Conservation (phyloP, 2,797 vertebrate species). For the Myripristis murdjan region DNA sequence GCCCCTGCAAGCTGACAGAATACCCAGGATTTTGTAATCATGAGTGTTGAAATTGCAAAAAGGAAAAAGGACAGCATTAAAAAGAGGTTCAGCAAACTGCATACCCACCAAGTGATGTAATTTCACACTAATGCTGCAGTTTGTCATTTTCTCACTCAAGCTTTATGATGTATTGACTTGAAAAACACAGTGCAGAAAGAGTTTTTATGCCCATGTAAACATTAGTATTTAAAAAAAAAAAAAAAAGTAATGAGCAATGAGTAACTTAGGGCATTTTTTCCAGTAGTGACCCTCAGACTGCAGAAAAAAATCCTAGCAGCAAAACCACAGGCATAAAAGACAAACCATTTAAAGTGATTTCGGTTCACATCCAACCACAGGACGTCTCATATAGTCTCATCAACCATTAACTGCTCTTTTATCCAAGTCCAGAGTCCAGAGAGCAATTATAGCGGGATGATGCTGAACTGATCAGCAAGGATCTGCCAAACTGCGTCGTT, state of each 20-base stretch:
- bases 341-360: background rate
- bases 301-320: background rate
- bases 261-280: too few relatives aligned
- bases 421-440: slow-evolving; percentile 34
- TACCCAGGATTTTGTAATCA: background rate
- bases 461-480: slow-evolving; percentile 42
- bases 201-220: too few relatives aligned
- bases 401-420: background rate
- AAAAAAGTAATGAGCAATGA: too few relatives aligned
- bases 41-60: background rate
- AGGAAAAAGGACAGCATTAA: background rate
- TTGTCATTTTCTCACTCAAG: background rate
- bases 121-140: background rate
- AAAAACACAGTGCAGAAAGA: too few relatives aligned
- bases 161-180: background rate
- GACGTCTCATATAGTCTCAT: slow-evolving; percentile 1
- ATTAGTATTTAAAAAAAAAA: too few relatives aligned
- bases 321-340: background rate
- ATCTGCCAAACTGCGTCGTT: slow-evolving; percentile 29
- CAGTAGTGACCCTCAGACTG: too few relatives aligned
- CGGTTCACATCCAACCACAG: background rate
- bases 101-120: background rate
- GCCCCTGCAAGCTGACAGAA: slow-evolving; percentile 8
- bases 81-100: background rate
- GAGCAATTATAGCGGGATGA: slow-evolving; percentile 16